A percentile compares a stretch with the other conserved stretches of the same genome.
phyloP scores from a whole-genome alignment of 92 coral and sea anemone genomes.

The Palythoa grandiflora region DNA sequence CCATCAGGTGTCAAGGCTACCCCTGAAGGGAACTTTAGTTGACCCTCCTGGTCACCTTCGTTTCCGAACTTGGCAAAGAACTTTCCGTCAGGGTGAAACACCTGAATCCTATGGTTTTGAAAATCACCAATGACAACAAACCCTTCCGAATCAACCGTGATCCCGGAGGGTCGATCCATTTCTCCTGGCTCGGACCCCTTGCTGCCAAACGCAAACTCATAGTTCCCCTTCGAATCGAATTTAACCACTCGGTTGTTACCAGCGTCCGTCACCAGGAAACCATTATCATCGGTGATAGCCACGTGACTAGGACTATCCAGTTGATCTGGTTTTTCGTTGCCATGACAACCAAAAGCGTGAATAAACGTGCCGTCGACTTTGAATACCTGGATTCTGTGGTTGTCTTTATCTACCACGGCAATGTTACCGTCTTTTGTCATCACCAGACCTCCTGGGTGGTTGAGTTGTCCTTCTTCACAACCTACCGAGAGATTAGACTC shows the following conservation, averaged over 20 bases:
- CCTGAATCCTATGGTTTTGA: conserved; percentile 86
- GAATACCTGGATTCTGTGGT: conserved; percentile 86
- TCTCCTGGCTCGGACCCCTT: conserved; percentile 82
- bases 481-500: conserved; percentile 45
- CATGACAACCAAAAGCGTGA: conserved; percentile 77
- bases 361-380: conserved; percentile 82
- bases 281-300: conserved; percentile 76
- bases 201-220: conserved; percentile 69
- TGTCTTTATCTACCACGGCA: conserved; percentile 86
- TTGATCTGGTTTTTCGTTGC: conserved; percentile 74
- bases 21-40: conserved; percentile 88
- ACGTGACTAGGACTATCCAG: conserved; percentile 88
- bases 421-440: conserved; percentile 77
- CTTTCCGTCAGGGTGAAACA: conserved; percentile 77
- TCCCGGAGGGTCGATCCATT: conserved; percentile 88
- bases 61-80: conserved; percentile 83
- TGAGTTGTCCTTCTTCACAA: conserved; percentile 73
- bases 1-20: conserved; percentile 83
- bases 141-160: conserved; percentile 87
- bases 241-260: conserved; percentile 92
- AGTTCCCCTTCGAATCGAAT: conserved; percentile 74
- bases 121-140: conserved; percentile 81
- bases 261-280: conserved; percentile 89
- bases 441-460: conserved; percentile 86
- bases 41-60: conserved; percentile 86